These are phyloP conservation scores for Teleogryllus occipitalis DNA, from an alignment of 1,140 invertebrate genomes.

Conservation along the genomic window DNA sequence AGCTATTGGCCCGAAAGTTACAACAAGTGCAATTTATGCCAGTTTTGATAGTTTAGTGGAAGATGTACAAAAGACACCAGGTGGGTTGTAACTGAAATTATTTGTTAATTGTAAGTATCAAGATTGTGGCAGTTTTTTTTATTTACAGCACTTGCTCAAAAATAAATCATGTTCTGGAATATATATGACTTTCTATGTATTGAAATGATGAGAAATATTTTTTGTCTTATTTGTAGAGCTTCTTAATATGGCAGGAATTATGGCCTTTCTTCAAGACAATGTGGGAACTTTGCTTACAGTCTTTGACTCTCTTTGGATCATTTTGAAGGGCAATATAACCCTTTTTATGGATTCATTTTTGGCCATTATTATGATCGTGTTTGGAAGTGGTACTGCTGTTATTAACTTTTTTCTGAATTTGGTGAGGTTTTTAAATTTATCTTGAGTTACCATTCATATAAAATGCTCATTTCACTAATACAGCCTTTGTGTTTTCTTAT, in stretches of 20 bases:
- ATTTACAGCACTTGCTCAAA: too few relatives aligned
- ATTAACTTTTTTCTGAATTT: constrained; percentile 87
- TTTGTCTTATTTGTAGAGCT: constrained; percentile 44
- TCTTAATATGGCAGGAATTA: constrained; percentile 64
- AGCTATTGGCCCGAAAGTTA: constrained; percentile 55
- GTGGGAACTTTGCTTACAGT: constrained; percentile 83
- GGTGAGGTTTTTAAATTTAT: constrained; percentile 47
- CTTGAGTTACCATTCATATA: background rate
- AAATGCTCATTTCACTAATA: background rate
- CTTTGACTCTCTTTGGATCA: constrained; percentile 84
- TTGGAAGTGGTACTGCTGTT: constrained; percentile 87
- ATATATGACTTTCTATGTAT: background rate
- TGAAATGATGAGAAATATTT: background rate
- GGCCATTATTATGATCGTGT: constrained; percentile 74
- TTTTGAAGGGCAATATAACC: constrained; percentile 86
- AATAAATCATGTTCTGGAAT: background rate
- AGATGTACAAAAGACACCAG: constrained; percentile 61
- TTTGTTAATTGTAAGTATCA: background rate
- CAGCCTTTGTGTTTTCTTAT: background rate
- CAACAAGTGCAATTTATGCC: constrained; percentile 53
- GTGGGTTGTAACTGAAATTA: constrained; percentile 32
- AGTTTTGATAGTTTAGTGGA: constrained; percentile 65
- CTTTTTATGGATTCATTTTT: constrained; percentile 81
- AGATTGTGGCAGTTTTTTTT: background rate
- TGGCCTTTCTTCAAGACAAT: constrained; percentile 83